Base-by-base conservation (phyloP, 2,888 invertebrate genomes). In the Halocaridina rubra region DNA sequence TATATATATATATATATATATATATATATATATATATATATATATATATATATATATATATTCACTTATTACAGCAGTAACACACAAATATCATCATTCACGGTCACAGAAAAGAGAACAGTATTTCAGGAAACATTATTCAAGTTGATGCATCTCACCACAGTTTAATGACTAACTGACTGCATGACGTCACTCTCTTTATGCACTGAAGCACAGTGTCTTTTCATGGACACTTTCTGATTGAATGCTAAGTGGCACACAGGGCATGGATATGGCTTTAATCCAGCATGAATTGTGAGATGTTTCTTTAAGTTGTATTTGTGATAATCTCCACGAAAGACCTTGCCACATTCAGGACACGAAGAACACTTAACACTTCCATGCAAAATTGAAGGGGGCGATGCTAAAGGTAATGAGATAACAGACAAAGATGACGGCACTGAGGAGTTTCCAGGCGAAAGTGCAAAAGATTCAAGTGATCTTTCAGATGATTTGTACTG, bases 221-320 rank as follows among this genome's bases (percentile, higher is more conserved):
- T 67, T 61, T 85, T 87, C 85, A 87, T 85, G 76, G 85, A 85
- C 19, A 85, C 85, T 67, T 87, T 87, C 71, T 87, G 87, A 74
- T 87, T 87, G 82, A 85, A 87, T 3, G 87, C 75, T 46, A 82
- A 59, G 46, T 80, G 69, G 69, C 87, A 87, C 13, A 82, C 29
- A 22, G 85, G 85, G 29, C 87, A 87, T 7, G 82, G 74, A 39
- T 80, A 87, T 3, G 87, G 85, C 67, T 79, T 79, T 39, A 85
- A 57, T 16, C 85, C 85, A 19, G 76, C 78, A 64, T 87, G 87
- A 29, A 85, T 87, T 27, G 85, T 85, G n/a, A 85, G 61, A 67
- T 87, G 87, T 57, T 87, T 87, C 77, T 87, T 87, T 10, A 87
- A 85, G 71, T 87, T 87, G 72, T 87, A 87, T 46, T 87, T 87